Evolutionary conservation across 2,888 invertebrate species (phyloP).

Genomic region (Tridacna gigas): DNA sequence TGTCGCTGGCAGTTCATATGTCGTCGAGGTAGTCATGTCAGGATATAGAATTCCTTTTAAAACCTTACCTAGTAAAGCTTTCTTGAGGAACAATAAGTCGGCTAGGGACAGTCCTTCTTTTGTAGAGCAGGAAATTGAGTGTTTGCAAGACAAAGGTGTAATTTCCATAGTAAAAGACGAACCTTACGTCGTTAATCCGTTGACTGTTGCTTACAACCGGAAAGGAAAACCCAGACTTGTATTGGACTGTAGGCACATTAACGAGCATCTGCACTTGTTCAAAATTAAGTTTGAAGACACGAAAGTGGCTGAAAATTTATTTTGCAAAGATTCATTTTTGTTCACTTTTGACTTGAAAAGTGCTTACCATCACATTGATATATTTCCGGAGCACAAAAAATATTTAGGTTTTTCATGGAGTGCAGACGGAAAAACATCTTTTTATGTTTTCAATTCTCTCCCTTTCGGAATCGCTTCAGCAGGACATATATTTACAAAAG

Average conservation of each 20-base stretch:
- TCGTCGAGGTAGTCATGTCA: conserved; percentile 21
- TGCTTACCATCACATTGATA: conserved; percentile 39
- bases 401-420: conserved; percentile 39
- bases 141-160: conserved; percentile 22
- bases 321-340: conserved; percentile 13
- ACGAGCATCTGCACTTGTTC: conserved; percentile 31
- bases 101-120: conserved; percentile 28
- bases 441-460: conserved; percentile 21
- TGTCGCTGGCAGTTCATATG: conserved; percentile 14
- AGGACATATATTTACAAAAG: conserved; percentile 31
- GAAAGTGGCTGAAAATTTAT: conserved; percentile 22
- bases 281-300: conserved; percentile 37
- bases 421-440: neutral
- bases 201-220: conserved; percentile 37
- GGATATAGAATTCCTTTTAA: conserved; percentile 38
- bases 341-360: conserved; percentile 28
- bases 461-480: conserved; percentile 28
- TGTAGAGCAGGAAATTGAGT: conserved; percentile 31
- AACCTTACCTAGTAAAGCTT: conserved; percentile 1
- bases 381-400: conserved; percentile 17
- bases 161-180: conserved; percentile 14
- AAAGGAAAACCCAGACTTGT: conserved; percentile 36
- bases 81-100: conserved; percentile 40
- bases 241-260: conserved; percentile 40
- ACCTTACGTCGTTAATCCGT: conserved; percentile 37